Conservation (phyloP, 2,888 invertebrate genomes). For the Luperina testacea region DNA sequence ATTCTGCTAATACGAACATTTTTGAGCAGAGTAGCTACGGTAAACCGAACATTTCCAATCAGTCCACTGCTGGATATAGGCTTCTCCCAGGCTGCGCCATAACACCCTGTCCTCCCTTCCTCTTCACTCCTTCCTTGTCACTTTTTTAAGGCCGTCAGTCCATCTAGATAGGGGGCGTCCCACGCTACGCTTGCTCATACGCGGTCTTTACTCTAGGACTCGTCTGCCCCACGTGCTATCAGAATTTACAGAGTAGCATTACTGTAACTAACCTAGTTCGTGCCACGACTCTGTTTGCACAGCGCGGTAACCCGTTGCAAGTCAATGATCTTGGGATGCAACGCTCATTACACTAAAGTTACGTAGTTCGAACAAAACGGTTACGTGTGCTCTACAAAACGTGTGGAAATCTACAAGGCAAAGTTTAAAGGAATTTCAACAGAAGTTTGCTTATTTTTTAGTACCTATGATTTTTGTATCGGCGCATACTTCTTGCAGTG, state of each 20-base stretch:
- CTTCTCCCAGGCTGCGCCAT: background rate
- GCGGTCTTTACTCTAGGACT: background rate
- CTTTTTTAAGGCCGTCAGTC: background rate
- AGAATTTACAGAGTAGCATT: background rate
- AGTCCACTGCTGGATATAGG: background rate
- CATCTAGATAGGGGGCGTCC: no score
- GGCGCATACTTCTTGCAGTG: background rate
- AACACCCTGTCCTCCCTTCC: background rate
- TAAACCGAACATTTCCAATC: background rate
- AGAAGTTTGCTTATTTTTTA: background rate
- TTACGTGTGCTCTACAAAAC: conserved; percentile 20
- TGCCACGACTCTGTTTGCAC: conserved; percentile 28
- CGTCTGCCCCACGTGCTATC: background rate
- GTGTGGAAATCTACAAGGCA: background rate
- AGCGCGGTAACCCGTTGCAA: conserved; percentile 52
- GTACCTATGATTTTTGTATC: background rate
- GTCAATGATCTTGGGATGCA: conserved; percentile 58
- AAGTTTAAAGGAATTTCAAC: background rate
- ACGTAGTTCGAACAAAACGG: conserved; percentile 29
- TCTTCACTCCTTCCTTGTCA: background rate
- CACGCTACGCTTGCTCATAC: background rate
- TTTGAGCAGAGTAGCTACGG: background rate
- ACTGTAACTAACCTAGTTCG: conserved; percentile 4
- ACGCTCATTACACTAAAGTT: conserved; percentile 50
- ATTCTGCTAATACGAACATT: background rate